Evolutionary conservation across 1,140 invertebrate genomes (phyloP).

Genomic region (Cyrtorhinus lividipennis): DNA sequence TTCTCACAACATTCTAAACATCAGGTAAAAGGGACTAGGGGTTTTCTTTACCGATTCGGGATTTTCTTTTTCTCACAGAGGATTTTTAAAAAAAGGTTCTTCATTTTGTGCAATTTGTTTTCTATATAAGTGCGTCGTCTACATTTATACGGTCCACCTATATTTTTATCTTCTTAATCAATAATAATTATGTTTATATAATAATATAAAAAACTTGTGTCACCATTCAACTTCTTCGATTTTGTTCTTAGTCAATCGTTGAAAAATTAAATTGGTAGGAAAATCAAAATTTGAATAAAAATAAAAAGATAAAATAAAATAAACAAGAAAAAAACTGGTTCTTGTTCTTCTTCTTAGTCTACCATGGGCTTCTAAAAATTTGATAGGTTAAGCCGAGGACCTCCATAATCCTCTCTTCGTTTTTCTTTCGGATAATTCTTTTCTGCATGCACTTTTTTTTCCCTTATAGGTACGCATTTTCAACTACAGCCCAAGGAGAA

Average conservation of each 20-base stretch:
- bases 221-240: constrained; percentile 2
- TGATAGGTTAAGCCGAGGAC: constrained; percentile 1
- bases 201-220: constrained; percentile 12
- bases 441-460: constrained; percentile 2
- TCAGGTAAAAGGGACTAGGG: constrained; percentile 6
- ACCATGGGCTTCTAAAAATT: neutral
- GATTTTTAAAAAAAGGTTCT: constrained; percentile 14
- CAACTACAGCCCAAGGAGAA: neutral
- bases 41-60: constrained; percentile 1
- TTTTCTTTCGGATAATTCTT: neutral
- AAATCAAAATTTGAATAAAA: too few species aligned
- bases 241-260: too few species aligned
- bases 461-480: neutral
- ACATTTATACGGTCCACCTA: constrained; percentile 18
- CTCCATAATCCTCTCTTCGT: neutral
- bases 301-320: too few species aligned
- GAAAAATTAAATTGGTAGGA: too few species aligned
- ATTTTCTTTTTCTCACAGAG: constrained; percentile 11
- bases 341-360: neutral
- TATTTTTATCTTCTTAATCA: constrained; percentile 14
- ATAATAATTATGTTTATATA: constrained; percentile 12
- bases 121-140: constrained; percentile 17
- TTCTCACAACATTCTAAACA: constrained; percentile 13
- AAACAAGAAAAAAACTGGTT: neutral
- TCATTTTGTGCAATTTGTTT: constrained; percentile 15